Evolutionary conservation across 35 echinoderm and acorn worm genomes (phyloP).

Genomic region (Patiria miniata): DNA sequence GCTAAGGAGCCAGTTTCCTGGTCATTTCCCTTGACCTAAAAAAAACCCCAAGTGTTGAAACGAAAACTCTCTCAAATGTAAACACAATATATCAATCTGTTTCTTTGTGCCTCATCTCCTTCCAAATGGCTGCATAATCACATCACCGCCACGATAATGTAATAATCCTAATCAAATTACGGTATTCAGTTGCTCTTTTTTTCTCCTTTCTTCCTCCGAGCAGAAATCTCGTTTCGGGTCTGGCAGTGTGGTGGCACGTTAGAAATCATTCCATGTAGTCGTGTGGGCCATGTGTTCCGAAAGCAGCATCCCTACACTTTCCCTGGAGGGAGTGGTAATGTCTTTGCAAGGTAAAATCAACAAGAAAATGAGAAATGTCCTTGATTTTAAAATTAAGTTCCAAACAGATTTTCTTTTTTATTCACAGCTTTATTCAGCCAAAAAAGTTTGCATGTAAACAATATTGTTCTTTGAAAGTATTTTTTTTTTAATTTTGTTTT

Average conservation of each 20-base stretch:
- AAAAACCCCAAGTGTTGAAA: background rate
- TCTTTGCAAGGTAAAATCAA: conserved; percentile 50
- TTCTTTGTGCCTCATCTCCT: background rate
- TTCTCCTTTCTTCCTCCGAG: background rate
- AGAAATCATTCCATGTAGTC: conserved; percentile 97
- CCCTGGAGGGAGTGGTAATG: conserved; percentile 59
- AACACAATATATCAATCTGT: background rate
- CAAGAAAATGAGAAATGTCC: no score
- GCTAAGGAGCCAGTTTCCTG: no score
- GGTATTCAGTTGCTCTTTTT: conserved; percentile 7
- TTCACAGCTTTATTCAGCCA: no score
- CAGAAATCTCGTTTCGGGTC: conserved; percentile 99
- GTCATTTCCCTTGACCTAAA: background rate
- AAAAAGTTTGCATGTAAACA: no score
- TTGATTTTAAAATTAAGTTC: no score
- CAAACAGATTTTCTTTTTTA: no score
- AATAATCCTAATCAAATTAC: conserved; percentile 16
- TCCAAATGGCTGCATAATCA: background rate
- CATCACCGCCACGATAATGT: background rate
- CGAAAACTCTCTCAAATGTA: background rate
- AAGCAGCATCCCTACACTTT: conserved; percentile 99
- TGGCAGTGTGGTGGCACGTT: conserved; percentile 98
- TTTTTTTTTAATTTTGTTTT: no score
- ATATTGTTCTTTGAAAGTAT: no score
- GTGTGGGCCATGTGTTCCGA: conserved; percentile 99